Evolutionary conservation across 1,140 invertebrate genomes (phyloP).

Genomic region (Dendroctonus ponderosae): DNA sequence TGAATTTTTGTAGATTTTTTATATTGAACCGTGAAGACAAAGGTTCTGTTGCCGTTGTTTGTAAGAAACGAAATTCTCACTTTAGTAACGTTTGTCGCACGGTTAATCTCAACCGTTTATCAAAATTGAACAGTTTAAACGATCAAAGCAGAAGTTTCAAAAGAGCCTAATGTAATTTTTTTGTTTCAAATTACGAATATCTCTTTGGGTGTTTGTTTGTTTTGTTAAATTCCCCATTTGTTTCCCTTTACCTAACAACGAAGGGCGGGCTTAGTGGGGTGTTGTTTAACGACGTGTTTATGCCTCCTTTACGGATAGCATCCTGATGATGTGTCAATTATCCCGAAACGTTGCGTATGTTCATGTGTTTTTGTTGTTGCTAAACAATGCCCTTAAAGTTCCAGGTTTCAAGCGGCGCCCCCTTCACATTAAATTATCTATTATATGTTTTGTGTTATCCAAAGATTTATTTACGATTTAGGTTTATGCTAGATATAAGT

Average conservation of each 20-base stretch:
- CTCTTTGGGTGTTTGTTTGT: too few species aligned
- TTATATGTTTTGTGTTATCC: constrained; percentile 30
- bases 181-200: too few species aligned
- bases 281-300: too few species aligned
- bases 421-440: constrained; percentile 15
- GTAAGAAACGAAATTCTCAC: not conserved
- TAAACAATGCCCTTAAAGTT: not conserved
- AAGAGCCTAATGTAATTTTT: constrained; percentile 20
- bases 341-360: too few species aligned
- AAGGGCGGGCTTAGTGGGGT: too few species aligned
- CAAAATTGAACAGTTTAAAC: constrained; percentile 18
- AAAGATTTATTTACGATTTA: constrained; percentile 32
- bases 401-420: constrained; percentile 18
- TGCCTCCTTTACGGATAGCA: too few species aligned
- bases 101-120: constrained; percentile 14
- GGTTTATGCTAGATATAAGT: constrained; percentile 17
- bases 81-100: too few species aligned
- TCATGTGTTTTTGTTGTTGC: constrained; percentile 1
- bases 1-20: constrained; percentile 42
- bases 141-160: constrained; percentile 20
- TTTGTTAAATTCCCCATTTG: too few species aligned
- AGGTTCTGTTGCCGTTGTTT: constrained; percentile 6
- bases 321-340: too few species aligned
- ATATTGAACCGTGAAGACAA: constrained; percentile 15
- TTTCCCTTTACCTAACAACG: too few species aligned